Evolutionary conservation across 2,113 vertebrate species (phyloP), one percentile per base, ranked within the genome.

Genomic region (Xiphias gladius): DNA sequence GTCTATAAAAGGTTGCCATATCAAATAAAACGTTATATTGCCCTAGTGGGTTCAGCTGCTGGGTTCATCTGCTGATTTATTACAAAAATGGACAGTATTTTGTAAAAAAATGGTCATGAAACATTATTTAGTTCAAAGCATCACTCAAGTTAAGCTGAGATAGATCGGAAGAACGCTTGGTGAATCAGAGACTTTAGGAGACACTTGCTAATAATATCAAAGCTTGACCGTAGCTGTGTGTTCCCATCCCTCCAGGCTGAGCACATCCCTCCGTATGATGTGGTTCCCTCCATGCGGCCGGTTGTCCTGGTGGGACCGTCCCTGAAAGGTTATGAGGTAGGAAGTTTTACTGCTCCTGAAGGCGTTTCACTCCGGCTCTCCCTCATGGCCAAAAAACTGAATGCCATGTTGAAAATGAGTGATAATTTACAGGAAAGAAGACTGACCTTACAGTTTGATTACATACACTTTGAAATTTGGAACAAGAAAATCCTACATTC

Each of bases 231-330:
- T 46, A 5, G 16, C 54, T 58, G 37, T 70, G 54, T 76, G 22
- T 59, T 26, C 17, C 28, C 22, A 3, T 55, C 13, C 35, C 52
- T 74, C 52, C 82, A 99, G 98, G 96, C 97, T 20, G 98, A 99
- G 71, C 97, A 99, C n/a, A 84, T 98, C 83, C 97, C 98, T 66
- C 98, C 98, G 0, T 99, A 99, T 1, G 98, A 99, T 16, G 98
- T 99, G 0, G 98, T 99, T 14, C 98, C 98, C 5, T 99, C 98
- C 1, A 99, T 99, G 98, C 96, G 98, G 88, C 98, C 98, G 0
- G 97, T 99, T 78, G 97, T 99, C 86, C 89, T 99, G 91, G 98
- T 99, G 89, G 98, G 98, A 46, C 98, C 98, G 0, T 99, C 98
- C 0, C 95, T 99, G 77, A 99, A 99, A 94, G 98, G 98, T 92